Base-by-base conservation (phyloP, 2,888 invertebrate species). In the Pheosia gnoma region DNA sequence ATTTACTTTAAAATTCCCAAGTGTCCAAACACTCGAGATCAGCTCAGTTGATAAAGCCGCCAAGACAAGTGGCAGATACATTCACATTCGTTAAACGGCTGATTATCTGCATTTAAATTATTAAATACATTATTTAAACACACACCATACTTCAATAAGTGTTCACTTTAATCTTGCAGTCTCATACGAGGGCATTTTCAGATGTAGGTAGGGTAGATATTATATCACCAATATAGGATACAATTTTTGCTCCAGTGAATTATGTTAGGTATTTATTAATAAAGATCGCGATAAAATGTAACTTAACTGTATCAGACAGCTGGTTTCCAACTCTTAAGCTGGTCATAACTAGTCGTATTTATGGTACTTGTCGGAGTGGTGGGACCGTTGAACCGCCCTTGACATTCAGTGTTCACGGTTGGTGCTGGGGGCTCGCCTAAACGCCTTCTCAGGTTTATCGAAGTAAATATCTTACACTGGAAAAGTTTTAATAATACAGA, bases 361-460 rank as follows among this genome's bases (percentile, higher is more conserved):
- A 74, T 69, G 54, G 11, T 53, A 37, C 11, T 51, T 62, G 68
- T 57, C 64, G 65, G 66, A 65, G 57, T 25, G 25, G 25, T 25
- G 66, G 57, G 69, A 65, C 57, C 70, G 70, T 41, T 56, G 63
- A 47, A 64, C 62, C 72, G 80, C 75, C 82, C 82, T 83, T 83
- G 82, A 73, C 82, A 83, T 82, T 83, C 80, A 75, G 52, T 56
- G 60, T 43, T 54, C 52, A 68, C 65, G 63, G 65, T 67, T 70
- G 65, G 58, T 47, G 56, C 67, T 65, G 76, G 75, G 72, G 79
- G 78, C 82, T 78, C 75, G 81, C 41, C 79, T 45, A 59, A 54
- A 56, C 45, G 36, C 51, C 59, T 13, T 53, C 57, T 63, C 59
- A 49, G 58, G 52, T 68, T 62, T 60, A 61, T 54, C 61, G 7